Base-by-base conservation (phyloP, 2,113 vertebrate species). In the Thalassoma bifasciatum region DNA sequence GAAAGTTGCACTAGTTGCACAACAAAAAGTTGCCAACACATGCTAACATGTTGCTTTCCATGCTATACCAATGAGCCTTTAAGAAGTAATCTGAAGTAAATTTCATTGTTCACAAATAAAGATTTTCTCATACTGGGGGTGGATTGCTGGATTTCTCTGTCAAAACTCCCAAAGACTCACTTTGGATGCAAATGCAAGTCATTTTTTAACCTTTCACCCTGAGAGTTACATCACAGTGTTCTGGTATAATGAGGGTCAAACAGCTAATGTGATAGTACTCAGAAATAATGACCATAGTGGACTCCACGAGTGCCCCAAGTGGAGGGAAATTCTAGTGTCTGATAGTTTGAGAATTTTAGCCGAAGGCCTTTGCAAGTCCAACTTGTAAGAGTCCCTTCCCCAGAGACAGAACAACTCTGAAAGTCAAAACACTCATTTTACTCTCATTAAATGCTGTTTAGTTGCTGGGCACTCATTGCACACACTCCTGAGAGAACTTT, bases 391-490 rank as follows among this genome's bases (percentile, higher is more conserved):
- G 40, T 51, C 60, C 22, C 47, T 16, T 52, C 62, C 50, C 64
- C 24, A 37, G 50, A 72, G 66, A 63, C 51, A 30, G 16, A 54
- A 57, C 30, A 10, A 34, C 62, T 72, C 52, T 47, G 46, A 59
- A 77, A 66, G 61, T 81, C 79, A 77, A 79, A 82, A 84, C 66
- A 53, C 34, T 73, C 23, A 42, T 58, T 64, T 74, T 37, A 66
- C 78, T 72, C 23, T 72, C 47, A 74, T 86, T 72, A 82, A 88
- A 61, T 22, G n/a, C 61, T 17, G 50, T 17, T 65, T 24, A 52
- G 63, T 73, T 58, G 85, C 57, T 72, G 54, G 74, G 61, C 56
- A 62, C 61, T 52, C 42, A 22, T 4, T 64, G 50, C 65, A 1
- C 50, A 17, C 51, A 58, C 49, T 30, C 52, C n/a, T 66, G 16